A percentile compares a stretch with the other conserved stretches of the same genome.
phyloP scores from a whole-genome alignment of 1,140 invertebrate species.

The Macrobrachium nipponense region DNA sequence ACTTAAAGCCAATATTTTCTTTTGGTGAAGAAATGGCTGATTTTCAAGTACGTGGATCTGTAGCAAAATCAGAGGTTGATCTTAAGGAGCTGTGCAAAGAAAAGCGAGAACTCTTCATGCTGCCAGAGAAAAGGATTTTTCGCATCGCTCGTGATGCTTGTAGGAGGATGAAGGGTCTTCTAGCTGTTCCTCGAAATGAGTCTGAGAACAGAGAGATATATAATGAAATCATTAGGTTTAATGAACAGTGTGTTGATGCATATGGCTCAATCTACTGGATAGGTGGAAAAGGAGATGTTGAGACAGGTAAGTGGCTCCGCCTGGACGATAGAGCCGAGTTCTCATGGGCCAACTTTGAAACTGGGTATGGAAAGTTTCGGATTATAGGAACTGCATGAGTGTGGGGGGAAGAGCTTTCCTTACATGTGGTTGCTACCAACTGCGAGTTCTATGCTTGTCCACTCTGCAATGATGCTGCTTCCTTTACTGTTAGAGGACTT shows the following conservation, averaged over 20 bases:
- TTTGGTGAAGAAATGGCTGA: neutral
- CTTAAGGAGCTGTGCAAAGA: neutral
- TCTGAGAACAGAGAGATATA: slow-evolving; percentile 14
- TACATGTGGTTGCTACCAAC: neutral
- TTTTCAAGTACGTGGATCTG: neutral
- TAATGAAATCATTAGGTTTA: slow-evolving; percentile 1
- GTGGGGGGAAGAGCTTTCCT: neutral
- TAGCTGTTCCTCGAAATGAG: neutral
- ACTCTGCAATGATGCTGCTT: slow-evolving; percentile 10
- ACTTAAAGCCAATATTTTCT: neutral
- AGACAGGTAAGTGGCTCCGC: slow-evolving; percentile 8
- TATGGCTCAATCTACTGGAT: slow-evolving; percentile 28
- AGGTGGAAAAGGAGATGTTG: slow-evolving; percentile 7
- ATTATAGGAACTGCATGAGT: neutral
- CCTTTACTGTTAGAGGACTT: slow-evolving; percentile 14
- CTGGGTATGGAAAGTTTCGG: slow-evolving; percentile 7
- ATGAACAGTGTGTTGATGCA: slow-evolving; percentile 23
- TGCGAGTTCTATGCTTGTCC: slow-evolving; percentile 3
- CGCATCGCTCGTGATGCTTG: neutral
- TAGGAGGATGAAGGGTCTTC: neutral
- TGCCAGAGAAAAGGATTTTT: slow-evolving; percentile 15
- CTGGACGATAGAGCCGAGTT: neutral
- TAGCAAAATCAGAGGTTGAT: neutral
- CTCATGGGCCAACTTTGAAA: slow-evolving; percentile 1
- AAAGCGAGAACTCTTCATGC: neutral